Conservation (phyloP, 2,113 vertebrate genomes). For the Campylomormyrus numenius region DNA sequence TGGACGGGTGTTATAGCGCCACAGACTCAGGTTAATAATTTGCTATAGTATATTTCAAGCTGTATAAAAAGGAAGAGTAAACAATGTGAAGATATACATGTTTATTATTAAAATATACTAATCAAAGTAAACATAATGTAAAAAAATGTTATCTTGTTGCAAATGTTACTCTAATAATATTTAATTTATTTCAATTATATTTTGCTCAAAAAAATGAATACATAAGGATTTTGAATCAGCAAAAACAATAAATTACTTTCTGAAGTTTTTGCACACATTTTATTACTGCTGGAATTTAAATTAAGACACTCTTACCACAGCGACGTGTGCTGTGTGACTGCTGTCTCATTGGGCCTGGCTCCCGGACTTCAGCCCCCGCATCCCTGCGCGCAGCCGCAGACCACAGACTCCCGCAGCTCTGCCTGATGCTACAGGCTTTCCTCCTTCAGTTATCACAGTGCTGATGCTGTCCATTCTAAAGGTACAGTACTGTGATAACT, state of each 20-base stretch:
- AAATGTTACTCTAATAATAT: neutral
- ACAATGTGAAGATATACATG: neutral
- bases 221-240: neutral
- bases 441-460: constrained; percentile 99
- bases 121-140: neutral
- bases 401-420: neutral
- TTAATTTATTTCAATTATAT: neutral
- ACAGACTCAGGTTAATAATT: neutral
- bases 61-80: neutral
- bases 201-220: neutral
- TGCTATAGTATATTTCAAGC: neutral
- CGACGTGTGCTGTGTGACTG: neutral
- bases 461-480: constrained; percentile 99
- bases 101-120: neutral
- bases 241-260: neutral
- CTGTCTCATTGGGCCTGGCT: neutral
- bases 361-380: neutral
- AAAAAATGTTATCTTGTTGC: neutral
- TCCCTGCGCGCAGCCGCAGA: neutral
- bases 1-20: neutral
- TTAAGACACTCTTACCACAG: neutral
- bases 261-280: neutral
- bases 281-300: neutral
- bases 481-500: constrained; percentile 99
- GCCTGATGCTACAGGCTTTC: constrained; percentile 84